Evolutionary conservation across 2,797 vertebrate genomes (phyloP).

Genomic region (Gallinago solitaria): DNA sequence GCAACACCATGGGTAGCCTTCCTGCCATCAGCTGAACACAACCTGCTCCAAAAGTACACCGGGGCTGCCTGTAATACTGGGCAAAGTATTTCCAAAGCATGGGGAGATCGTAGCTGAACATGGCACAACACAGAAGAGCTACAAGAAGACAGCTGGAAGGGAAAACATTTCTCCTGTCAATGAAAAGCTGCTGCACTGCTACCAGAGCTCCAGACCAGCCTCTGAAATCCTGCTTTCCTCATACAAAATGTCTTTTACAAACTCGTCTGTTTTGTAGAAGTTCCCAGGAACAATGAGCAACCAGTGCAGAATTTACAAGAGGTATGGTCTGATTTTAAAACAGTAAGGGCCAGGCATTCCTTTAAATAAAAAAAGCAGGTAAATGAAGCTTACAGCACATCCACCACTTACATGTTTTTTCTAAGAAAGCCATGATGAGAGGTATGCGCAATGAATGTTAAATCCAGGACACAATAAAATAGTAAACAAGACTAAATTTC

Average conservation of each 20-base stretch:
- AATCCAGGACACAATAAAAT: neutral
- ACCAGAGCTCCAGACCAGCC: neutral
- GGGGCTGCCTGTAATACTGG: neutral
- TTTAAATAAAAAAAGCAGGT: neutral
- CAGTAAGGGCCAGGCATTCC: neutral
- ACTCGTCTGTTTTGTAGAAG: accelerated
- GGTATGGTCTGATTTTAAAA: neutral
- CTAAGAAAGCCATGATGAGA: neutral
- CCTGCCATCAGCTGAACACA: neutral
- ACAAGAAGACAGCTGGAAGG: neutral
- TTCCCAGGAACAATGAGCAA: neutral
- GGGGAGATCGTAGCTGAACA: neutral
- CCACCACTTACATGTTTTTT: neutral
- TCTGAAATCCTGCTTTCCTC: neutral
- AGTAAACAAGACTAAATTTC: neutral
- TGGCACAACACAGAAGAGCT: neutral
- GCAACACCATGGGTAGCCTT: neutral
- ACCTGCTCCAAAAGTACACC: neutral
- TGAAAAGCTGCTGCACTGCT: neutral
- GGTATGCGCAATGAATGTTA: neutral
- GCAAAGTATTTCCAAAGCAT: neutral
- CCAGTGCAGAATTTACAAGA: neutral
- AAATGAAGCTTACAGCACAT: neutral
- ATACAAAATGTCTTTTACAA: accelerated
- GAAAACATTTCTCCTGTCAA: neutral